These are phyloP conservation scores for Scolopax rusticola DNA, from an alignment of 2,797 vertebrate species.

Conservation along the genomic window DNA sequence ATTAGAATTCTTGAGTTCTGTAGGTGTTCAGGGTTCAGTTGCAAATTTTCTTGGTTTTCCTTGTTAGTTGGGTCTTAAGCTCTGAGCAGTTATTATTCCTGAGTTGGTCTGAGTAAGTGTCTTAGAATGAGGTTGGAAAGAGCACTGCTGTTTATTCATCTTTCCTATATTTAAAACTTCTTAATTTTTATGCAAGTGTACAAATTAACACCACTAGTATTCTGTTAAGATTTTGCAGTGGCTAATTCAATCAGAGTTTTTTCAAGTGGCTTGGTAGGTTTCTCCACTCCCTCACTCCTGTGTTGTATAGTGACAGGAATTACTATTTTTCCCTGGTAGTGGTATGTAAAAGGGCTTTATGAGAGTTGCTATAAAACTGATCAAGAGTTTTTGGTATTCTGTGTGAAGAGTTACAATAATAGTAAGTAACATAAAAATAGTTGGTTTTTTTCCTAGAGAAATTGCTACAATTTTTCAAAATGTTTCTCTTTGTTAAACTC, in stretches of 20 bases:
- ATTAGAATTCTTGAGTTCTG: background rate
- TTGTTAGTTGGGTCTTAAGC: background rate
- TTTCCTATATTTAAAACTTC: background rate
- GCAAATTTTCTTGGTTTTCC: background rate
- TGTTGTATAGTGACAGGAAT: background rate
- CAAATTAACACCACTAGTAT: background rate
- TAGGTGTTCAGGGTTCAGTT: background rate
- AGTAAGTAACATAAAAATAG: background rate
- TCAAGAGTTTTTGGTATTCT: background rate
- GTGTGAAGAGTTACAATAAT: background rate
- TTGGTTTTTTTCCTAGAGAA: background rate
- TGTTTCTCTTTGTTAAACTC: background rate
- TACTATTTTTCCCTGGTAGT: background rate
- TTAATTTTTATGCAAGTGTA: background rate
- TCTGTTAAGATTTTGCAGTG: background rate
- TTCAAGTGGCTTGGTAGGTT: background rate
- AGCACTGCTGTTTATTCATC: background rate
- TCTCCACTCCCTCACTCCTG: background rate
- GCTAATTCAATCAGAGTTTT: background rate
- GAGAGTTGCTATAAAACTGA: background rate
- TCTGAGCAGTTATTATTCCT: background rate
- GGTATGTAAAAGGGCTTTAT: background rate
- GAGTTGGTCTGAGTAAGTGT: background rate
- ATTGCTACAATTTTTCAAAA: background rate
- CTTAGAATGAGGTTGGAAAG: background rate